Evolutionary conservation across 2,888 invertebrate genomes (phyloP).

Genomic region (Germaria angustata): DNA sequence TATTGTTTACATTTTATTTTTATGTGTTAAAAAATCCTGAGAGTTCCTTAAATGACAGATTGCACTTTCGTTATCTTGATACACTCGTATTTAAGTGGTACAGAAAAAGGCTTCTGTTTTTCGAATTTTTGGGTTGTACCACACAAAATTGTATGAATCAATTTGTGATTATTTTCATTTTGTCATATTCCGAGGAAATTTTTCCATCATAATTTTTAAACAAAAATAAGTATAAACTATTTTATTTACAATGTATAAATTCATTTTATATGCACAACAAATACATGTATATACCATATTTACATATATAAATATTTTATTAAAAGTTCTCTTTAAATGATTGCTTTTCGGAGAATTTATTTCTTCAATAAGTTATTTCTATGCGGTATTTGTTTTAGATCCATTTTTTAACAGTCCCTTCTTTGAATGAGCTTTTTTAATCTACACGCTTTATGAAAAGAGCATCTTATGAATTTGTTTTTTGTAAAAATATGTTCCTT

Average conservation of each 20-base stretch:
- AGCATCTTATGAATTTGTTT: no score
- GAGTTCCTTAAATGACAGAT: slow-evolving; percentile 61
- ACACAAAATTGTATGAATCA: slow-evolving; percentile 13
- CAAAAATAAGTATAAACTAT: background rate
- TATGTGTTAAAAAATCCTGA: slow-evolving; percentile 28
- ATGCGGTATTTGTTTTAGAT: no score
- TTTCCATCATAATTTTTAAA: background rate
- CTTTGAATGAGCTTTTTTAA: no score
- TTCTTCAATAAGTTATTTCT: no score
- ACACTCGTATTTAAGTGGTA: background rate
- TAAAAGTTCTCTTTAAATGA: no score
- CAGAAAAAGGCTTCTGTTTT: slow-evolving; percentile 43
- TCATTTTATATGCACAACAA: no score
- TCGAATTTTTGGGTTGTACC: background rate
- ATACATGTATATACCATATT: no score
- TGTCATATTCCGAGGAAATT: slow-evolving; percentile 8
- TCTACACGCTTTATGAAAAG: no score
- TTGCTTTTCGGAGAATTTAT: no score
- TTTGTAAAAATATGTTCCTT: background rate
- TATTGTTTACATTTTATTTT: background rate
- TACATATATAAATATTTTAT: no score
- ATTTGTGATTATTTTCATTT: slow-evolving; percentile 19
- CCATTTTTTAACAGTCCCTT: no score
- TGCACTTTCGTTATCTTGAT: slow-evolving; percentile 61
- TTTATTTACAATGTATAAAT: no score